Conservation (phyloP, 1,140 invertebrate species). For the Pristionchus pacificus region DNA sequence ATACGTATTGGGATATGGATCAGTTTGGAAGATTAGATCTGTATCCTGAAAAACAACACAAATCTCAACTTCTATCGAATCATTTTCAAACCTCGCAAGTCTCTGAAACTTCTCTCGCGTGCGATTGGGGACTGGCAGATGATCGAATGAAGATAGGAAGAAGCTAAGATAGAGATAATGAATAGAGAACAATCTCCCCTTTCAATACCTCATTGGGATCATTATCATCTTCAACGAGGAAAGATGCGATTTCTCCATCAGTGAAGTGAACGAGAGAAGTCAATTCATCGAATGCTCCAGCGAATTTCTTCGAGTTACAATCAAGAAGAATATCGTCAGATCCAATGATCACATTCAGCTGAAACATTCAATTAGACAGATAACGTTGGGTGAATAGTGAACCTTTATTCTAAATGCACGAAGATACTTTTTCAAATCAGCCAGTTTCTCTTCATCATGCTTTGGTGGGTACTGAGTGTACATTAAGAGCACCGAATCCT, state of each 20-base stretch:
- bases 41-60: too few species aligned
- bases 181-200: neutral
- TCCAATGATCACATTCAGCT: neutral
- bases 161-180: neutral
- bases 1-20: too few species aligned
- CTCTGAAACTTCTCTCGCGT: too few species aligned
- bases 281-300: neutral
- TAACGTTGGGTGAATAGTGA: neutral
- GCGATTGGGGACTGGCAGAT: neutral
- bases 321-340: neutral
- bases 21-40: too few species aligned
- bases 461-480: neutral
- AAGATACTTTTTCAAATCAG: neutral
- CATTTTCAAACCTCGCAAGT: too few species aligned
- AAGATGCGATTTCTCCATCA: neutral
- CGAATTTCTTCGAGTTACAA: neutral
- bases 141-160: neutral
- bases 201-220: neutral
- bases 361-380: neutral
- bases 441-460: neutral
- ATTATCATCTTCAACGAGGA: neutral
- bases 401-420: neutral
- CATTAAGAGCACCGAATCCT: neutral
- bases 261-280: neutral
- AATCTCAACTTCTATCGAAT: too few species aligned